These are phyloP conservation scores for Phalanger gymnotis DNA, from an alignment of 2,797 vertebrate species.

Conservation along the genomic window DNA sequence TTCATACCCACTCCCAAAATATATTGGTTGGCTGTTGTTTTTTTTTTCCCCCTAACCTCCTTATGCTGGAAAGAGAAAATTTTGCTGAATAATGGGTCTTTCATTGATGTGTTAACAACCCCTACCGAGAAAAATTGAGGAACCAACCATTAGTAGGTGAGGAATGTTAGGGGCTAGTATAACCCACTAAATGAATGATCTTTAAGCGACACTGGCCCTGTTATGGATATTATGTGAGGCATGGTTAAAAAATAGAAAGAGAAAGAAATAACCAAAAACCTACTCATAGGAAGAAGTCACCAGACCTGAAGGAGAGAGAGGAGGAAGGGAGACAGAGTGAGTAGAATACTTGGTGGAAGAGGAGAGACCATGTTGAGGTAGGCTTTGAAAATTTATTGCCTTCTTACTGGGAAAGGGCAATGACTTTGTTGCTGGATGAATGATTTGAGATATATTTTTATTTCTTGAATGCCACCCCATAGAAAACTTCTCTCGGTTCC, in stretches of 20 bases:
- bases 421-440: background rate
- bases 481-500: constrained; percentile 4
- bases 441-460: background rate
- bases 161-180: constrained; percentile 35
- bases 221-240: background rate
- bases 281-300: background rate
- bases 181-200: background rate
- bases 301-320: background rate
- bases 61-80: constrained; percentile 39
- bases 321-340: background rate
- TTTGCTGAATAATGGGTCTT: constrained; percentile 71
- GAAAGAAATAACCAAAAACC: background rate
- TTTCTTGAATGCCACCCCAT: background rate
- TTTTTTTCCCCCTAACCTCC: constrained; percentile 32
- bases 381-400: background rate
- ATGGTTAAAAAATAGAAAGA: background rate
- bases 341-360: background rate
- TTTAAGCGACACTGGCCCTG: accelerated
- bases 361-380: background rate
- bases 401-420: background rate
- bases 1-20: constrained; percentile 7
- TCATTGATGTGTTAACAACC: constrained; percentile 49
- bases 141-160: constrained; percentile 29
- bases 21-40: background rate
- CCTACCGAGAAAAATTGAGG: constrained; percentile 51